phyloP scores from a whole-genome alignment of 2,797 vertebrate species.

The Miichthys miiuy region DNA sequence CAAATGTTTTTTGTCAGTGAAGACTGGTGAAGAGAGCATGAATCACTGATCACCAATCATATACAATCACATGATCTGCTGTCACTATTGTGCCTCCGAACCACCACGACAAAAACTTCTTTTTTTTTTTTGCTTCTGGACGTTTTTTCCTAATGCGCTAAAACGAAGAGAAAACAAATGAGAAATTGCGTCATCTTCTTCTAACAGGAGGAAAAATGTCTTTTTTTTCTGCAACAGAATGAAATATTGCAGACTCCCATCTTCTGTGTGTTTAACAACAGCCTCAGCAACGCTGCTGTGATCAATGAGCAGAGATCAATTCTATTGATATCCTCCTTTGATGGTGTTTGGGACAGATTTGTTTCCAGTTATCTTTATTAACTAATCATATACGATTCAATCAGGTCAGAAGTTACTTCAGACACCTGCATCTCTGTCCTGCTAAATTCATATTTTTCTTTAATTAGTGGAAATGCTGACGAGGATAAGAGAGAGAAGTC shows the following conservation, averaged over 20 bases:
- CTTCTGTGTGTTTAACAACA: too few relatives aligned
- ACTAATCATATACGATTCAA: background rate
- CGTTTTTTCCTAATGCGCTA: background rate
- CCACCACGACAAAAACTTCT: background rate
- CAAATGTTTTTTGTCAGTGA: too few relatives aligned
- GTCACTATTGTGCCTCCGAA: background rate
- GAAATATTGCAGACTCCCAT: background rate
- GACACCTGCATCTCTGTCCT: background rate
- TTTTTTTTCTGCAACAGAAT: background rate
- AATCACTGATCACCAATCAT: background rate
- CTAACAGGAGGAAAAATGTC: background rate
- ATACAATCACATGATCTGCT: background rate
- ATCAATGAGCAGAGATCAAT: slow-evolving; percentile 9
- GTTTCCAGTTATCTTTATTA: background rate
- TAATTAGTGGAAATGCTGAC: background rate
- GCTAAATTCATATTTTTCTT: background rate
- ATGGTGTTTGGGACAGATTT: background rate
- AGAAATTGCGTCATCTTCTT: background rate
- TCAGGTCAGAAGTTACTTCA: background rate
- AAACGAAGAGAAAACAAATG: background rate
- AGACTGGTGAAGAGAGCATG: too few relatives aligned
- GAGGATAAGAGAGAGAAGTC: too few relatives aligned
- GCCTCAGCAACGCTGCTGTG: background rate
- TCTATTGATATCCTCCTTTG: slow-evolving; percentile 3
- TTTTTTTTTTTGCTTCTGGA: background rate